Conservation (phyloP, 2,113 vertebrate genomes). For the Notarius lentiginosus region DNA sequence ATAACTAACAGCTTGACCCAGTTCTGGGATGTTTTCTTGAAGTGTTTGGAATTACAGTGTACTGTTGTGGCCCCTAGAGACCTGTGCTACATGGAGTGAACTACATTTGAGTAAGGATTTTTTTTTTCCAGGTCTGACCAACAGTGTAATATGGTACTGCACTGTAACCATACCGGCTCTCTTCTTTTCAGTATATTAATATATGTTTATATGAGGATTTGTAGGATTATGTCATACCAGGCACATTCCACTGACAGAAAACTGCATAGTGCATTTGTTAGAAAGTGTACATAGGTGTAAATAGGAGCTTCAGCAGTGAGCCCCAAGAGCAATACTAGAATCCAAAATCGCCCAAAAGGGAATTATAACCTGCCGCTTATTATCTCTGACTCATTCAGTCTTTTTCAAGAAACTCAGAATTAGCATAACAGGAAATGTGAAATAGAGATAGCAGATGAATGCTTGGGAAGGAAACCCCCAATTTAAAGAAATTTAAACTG, state of each 20-base stretch:
- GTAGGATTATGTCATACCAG: background rate
- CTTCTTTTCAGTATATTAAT: background rate
- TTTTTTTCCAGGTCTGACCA: background rate
- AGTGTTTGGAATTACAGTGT: constrained; percentile 50
- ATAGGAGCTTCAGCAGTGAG: background rate
- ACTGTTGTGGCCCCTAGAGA: constrained; percentile 44
- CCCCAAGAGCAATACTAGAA: background rate
- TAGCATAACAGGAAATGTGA: background rate
- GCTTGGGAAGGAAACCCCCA: background rate
- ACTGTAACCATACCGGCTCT: background rate
- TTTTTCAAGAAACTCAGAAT: background rate
- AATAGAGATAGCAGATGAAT: background rate
- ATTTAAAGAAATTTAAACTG: background rate
- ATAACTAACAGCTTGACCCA: constrained; percentile 58
- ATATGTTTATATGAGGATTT: background rate
- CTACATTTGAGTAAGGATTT: constrained; percentile 38
- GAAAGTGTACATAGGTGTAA: background rate
- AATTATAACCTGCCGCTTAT: background rate
- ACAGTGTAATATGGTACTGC: constrained; percentile 9
- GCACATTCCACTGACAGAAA: background rate
- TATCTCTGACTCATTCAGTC: background rate
- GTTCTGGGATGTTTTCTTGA: constrained; percentile 54
- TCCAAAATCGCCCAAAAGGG: background rate
- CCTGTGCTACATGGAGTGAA: constrained; percentile 46
- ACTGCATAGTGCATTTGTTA: background rate